A percentile compares a stretch with the other conserved stretches of the same genome.
Conservation (phyloP, 2,113 vertebrate genomes). For the Aptenodytes patagonicus region DNA sequence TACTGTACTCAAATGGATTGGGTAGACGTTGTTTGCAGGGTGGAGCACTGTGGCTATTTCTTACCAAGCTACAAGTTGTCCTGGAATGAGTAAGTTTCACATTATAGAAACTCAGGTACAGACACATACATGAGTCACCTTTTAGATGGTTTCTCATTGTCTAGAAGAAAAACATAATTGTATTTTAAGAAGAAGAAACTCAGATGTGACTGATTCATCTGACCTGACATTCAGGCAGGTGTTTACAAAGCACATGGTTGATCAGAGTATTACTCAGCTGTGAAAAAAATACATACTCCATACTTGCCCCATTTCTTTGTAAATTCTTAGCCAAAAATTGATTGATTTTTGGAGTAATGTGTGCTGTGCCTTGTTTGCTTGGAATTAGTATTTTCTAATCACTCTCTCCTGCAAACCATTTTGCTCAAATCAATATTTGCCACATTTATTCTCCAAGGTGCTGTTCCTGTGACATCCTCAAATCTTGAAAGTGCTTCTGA, state of each 20-base stretch:
- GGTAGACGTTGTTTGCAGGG: neutral
- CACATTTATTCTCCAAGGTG: neutral
- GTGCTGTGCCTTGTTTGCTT: neutral
- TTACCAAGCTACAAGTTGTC: neutral
- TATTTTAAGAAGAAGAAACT: neutral
- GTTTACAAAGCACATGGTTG: neutral
- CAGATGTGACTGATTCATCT: constrained; percentile 44
- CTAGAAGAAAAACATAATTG: neutral
- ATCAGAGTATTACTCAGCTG: constrained; percentile 24
- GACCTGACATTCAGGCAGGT: constrained; percentile 37
- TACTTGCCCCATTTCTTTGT: neutral
- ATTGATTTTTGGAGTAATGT: neutral
- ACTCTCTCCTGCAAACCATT: neutral
- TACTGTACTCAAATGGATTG: neutral
- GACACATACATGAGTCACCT: neutral
- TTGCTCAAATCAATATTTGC: neutral
- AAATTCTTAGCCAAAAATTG: neutral
- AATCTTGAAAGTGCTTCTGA: neutral
- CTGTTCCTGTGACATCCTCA: neutral
- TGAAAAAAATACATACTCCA: neutral
- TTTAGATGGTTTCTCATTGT: neutral
- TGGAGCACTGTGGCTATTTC: neutral
- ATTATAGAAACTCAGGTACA: neutral
- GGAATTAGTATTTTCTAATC: neutral
- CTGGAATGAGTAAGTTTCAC: neutral